These are phyloP conservation scores for Recurvirostra avosetta DNA, from an alignment of 2,113 vertebrate genomes.

Conservation along the genomic window DNA sequence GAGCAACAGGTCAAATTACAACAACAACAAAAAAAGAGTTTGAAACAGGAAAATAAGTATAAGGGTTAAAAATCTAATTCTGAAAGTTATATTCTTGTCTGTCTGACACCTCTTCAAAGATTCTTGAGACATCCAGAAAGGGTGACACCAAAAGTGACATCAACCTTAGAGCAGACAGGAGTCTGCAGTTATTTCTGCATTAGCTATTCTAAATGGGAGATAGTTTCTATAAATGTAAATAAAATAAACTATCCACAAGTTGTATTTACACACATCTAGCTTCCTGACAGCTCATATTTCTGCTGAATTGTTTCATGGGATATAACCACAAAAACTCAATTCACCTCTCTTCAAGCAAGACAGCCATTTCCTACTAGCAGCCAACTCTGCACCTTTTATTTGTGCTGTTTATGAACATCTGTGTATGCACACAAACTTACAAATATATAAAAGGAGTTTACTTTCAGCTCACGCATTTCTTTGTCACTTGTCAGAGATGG, in stretches of 20 bases:
- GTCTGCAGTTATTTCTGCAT: background rate
- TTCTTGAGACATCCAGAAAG: background rate
- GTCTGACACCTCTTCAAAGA: background rate
- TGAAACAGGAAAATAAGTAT: background rate
- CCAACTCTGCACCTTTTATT: background rate
- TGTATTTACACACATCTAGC: background rate
- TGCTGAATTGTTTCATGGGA: background rate
- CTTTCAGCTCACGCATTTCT: background rate
- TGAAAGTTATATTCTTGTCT: background rate
- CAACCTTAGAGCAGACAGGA: background rate
- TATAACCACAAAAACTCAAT: conserved; percentile 1
- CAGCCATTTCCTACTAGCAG: background rate
- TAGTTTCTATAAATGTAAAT: background rate
- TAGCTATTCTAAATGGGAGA: background rate
- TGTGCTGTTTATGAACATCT: background rate
- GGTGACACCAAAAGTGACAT: background rate
- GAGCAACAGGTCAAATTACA: conserved; percentile 1
- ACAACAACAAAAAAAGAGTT: background rate
- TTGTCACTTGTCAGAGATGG: background rate
- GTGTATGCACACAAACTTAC: background rate
- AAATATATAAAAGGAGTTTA: background rate
- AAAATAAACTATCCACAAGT: background rate
- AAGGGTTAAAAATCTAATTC: background rate
- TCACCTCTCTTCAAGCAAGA: background rate
- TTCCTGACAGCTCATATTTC: background rate